Percentiles rank a stretch among this genome's conserved stretches.
These are phyloP conservation scores for Catonia carolina DNA, from an alignment of 2,888 invertebrate species.

Conservation along the genomic window DNA sequence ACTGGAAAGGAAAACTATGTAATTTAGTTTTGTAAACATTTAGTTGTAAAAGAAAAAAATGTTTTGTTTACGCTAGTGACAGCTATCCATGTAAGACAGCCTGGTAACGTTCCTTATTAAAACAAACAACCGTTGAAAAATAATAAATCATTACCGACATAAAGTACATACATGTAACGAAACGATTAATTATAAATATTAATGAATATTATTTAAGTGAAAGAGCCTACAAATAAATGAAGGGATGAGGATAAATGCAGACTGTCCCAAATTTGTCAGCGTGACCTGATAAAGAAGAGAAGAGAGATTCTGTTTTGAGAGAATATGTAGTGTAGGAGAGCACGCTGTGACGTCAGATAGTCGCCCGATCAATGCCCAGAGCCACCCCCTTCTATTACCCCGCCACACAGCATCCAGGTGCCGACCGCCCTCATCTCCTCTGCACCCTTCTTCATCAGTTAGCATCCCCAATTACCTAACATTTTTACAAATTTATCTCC, in stretches of 20 bases:
- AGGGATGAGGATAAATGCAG: neutral
- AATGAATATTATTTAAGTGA: neutral
- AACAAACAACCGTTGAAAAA: too few species aligned
- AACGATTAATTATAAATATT: neutral
- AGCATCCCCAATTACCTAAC: slow-evolving; percentile 2
- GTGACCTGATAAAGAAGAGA: slow-evolving; percentile 21
- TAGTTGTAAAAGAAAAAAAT: too few species aligned
- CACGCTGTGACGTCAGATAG: slow-evolving; percentile 20
- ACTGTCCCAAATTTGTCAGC: slow-evolving; percentile 9
- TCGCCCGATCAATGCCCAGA: slow-evolving; percentile 27
- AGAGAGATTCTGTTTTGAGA: too few species aligned
- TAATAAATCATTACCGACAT: too few species aligned
- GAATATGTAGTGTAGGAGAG: too few species aligned
- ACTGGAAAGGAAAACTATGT: too few species aligned
- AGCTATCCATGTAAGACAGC: too few species aligned
- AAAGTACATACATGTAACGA: too few species aligned
- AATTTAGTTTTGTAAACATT: too few species aligned
- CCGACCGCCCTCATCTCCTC: slow-evolving; percentile 27
- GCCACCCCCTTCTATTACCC: slow-evolving; percentile 32
- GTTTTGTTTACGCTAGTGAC: too few species aligned
- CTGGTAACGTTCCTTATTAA: too few species aligned
- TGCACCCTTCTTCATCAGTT: neutral
- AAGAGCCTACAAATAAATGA: neutral
- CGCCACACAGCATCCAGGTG: slow-evolving; percentile 25
- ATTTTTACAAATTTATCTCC: neutral